These are phyloP conservation scores for Protaetia brevitarsis DNA, from an alignment of 1,140 invertebrate genomes.

Conservation along the genomic window DNA sequence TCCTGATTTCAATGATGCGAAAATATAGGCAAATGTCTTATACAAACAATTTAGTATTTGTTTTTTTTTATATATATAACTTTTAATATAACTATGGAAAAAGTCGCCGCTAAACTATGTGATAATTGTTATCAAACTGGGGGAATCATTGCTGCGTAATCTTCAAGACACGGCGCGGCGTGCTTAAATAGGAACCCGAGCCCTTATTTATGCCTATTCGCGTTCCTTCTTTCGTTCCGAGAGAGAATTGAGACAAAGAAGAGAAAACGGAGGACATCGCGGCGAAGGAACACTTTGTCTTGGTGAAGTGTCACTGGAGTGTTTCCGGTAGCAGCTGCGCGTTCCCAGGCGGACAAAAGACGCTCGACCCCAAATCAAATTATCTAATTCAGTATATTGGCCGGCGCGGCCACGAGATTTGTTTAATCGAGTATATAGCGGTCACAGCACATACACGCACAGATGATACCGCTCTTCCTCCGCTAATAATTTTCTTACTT, in stretches of 20 bases:
- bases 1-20: no score
- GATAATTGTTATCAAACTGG: no score
- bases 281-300: slow-evolving; percentile 26
- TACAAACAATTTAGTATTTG: no score
- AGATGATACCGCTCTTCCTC: slow-evolving; percentile 33
- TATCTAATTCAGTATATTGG: slow-evolving; percentile 46
- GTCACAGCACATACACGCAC: slow-evolving; percentile 32
- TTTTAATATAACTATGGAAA: no score
- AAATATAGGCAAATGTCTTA: no score
- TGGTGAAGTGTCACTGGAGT: slow-evolving; percentile 32
- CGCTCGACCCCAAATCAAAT: slow-evolving; percentile 45
- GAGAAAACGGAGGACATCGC: slow-evolving; percentile 17
- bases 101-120: no score
- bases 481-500: slow-evolving; percentile 14
- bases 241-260: neutral
- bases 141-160: no score
- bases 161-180: no score
- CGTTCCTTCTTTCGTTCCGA: neutral
- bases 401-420: slow-evolving; percentile 40
- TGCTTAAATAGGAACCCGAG: no score
- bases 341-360: slow-evolving; percentile 44
- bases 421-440: slow-evolving; percentile 41
- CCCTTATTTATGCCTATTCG: no score
- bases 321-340: slow-evolving; percentile 42
- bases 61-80: no score